Percentiles rank a stretch among this genome's conserved stretches.
Conservation (phyloP, 2,797 vertebrate genomes). For the Falco cherrug region DNA sequence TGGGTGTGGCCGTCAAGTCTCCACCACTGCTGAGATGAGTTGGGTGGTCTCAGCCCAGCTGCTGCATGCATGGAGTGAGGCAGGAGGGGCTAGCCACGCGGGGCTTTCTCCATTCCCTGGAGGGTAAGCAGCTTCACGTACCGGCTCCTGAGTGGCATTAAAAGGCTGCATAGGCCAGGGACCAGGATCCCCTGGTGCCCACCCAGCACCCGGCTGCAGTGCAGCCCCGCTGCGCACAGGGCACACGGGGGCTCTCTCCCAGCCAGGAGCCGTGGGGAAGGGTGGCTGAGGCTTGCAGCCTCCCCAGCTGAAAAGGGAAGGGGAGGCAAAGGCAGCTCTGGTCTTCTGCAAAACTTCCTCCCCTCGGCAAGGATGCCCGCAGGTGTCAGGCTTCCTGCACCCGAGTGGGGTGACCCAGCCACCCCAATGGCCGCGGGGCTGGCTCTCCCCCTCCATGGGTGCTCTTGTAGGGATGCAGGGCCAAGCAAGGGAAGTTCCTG, state of each 20-base stretch:
- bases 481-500: not conserved
- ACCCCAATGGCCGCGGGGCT: rapidly evolving
- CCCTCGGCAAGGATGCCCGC: rapidly evolving
- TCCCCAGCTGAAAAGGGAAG: not conserved
- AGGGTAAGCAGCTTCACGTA: rapidly evolving
- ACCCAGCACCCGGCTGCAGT: not conserved
- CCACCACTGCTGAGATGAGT: not conserved
- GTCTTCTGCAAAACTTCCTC: not conserved
- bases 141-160: not conserved
- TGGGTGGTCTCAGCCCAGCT: not conserved
- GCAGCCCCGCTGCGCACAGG: not conserved
- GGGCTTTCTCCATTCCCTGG: not conserved
- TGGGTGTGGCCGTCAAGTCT: conserved; percentile 6
- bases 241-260: rapidly evolving
- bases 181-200: not conserved
- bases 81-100: not conserved
- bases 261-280: rapidly evolving
- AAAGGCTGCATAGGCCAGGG: rapidly evolving
- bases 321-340: not conserved
- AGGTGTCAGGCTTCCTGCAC: not conserved
- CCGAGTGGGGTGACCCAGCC: not conserved
- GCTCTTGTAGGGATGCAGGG: not conserved
- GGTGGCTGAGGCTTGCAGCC: not conserved
- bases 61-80: rapidly evolving
- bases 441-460: not conserved